Evolutionary conservation across 1,140 invertebrate genomes (phyloP).

Genomic region (Drosophila arizonae): DNA sequence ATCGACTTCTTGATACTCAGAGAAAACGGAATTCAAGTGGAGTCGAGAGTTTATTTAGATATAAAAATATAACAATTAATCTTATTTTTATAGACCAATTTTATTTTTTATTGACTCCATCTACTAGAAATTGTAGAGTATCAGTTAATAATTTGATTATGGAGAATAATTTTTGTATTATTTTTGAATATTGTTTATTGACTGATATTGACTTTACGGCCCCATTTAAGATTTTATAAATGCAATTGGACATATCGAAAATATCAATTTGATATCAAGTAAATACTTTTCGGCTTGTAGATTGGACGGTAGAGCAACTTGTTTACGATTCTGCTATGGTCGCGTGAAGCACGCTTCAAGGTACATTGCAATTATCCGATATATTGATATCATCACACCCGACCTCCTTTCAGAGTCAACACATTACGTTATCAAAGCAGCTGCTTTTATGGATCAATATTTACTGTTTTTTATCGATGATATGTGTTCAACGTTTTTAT

Average conservation of each 20-base stretch:
- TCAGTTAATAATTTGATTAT: background rate
- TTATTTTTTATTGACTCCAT: too few relatives aligned
- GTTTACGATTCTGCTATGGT: background rate
- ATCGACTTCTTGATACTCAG: too few relatives aligned
- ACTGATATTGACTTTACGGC: background rate
- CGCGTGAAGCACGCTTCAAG: background rate
- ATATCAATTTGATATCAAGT: conserved; percentile 14
- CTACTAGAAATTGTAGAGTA: background rate
- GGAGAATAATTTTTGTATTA: too few relatives aligned
- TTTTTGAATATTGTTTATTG: background rate
- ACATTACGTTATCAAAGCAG: conserved; percentile 9
- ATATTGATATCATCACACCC: background rate
- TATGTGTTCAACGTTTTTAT: too few relatives aligned
- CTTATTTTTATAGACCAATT: too few relatives aligned
- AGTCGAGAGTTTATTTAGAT: too few relatives aligned
- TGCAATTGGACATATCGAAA: conserved; percentile 14
- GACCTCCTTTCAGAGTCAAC: background rate
- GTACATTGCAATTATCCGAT: conserved; percentile 13
- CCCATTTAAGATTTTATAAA: background rate
- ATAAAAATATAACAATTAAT: too few relatives aligned
- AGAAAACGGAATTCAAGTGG: too few relatives aligned
- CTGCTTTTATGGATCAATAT: background rate
- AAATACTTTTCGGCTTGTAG: conserved; percentile 12
- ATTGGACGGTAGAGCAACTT: conserved; percentile 35
- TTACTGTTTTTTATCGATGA: too few relatives aligned